Percentiles rank a stretch among this genome's conserved stretches.
phyloP scores from a whole-genome alignment of 2,888 invertebrate species.

The Hoplodrina blanda region DNA sequence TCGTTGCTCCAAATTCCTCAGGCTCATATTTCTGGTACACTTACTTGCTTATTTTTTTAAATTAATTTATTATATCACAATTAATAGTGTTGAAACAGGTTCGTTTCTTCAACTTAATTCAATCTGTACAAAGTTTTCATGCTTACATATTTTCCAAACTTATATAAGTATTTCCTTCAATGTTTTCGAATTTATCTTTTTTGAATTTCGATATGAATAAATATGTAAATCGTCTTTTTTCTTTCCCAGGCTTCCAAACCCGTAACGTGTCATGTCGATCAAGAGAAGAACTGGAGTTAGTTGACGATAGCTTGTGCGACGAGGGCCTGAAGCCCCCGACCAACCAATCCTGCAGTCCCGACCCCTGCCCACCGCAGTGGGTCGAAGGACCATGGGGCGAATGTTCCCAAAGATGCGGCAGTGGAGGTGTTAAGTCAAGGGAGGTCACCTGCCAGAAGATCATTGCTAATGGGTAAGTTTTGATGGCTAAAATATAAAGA shows the following conservation, averaged over 20 bases:
- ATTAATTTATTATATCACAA: background rate
- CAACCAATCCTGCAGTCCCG: conserved; percentile 93
- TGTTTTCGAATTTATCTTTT: no score
- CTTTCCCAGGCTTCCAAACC: conserved; percentile 92
- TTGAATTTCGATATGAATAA: no score
- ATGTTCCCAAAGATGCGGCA: conserved; percentile 96
- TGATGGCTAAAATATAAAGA: background rate
- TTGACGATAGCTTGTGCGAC: conserved; percentile 95
- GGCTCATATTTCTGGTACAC: background rate
- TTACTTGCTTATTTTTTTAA: no score
- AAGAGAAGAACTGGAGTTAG: conserved; percentile 93
- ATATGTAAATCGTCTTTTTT: no score
- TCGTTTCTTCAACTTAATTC: no score
- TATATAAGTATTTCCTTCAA: no score
- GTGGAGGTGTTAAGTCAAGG: conserved; percentile 93
- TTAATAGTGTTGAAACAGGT: background rate
- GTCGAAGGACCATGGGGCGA: conserved; percentile 94
- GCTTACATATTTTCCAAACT: background rate
- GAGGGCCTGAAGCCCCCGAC: conserved; percentile 93
- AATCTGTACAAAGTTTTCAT: background rate
- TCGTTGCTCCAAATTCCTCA: background rate
- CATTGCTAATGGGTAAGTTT: conserved; percentile 92
- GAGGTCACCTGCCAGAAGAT: conserved; percentile 95
- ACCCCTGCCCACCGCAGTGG: conserved; percentile 96
- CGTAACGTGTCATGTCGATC: conserved; percentile 95